Evolutionary conservation across 2,797 vertebrate genomes (phyloP), one percentile per base, ranked within the genome.

Genomic region (Phyllotis vaccarum): DNA sequence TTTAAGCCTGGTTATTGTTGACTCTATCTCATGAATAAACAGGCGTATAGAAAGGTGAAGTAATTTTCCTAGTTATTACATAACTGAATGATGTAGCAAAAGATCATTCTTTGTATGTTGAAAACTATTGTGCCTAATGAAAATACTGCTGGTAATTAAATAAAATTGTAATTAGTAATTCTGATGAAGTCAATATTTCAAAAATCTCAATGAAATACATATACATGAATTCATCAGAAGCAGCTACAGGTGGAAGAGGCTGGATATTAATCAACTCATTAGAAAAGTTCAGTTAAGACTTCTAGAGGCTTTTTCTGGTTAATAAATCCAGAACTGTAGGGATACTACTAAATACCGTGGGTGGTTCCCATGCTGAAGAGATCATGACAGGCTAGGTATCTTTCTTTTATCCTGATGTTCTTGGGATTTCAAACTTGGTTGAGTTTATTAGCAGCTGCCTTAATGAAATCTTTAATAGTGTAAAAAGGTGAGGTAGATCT

Each of bases 1-100:
- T 93, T 86, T 70, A 54, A 68, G 62, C 62, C 37, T 78, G 56
- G 27, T 70, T 70, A 93, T 43, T 27, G 78, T 78, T 68, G 6
- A 9, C 12, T 89, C 27, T 52, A 89, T 75, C 92, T 94, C 66
- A 75, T 54, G 58, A 94, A 43, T 68, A 49, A 83, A 90, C 13
- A 86, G 86, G 85, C 2, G 6, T 34, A 3, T 27, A 75, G 37
- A 40, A 14, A 85, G 1, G 22, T 88, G 43, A 90, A 60, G 5
- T 58, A 76, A 37, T 6, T 80, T 89, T 72, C n/a, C 80, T n/a
- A 60, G 6, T 22, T 58, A 40, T 49, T 13, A 85, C 3, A 72
- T 1, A 79, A 24, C 19, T 80, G 29, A 46, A n/a, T 29, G 80
- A 4, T 66, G 2, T 6, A 34, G 24, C 58, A 29, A 74, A 60